phyloP scores from a whole-genome alignment of 2,888 invertebrate species.

The Halictus ligatus region DNA sequence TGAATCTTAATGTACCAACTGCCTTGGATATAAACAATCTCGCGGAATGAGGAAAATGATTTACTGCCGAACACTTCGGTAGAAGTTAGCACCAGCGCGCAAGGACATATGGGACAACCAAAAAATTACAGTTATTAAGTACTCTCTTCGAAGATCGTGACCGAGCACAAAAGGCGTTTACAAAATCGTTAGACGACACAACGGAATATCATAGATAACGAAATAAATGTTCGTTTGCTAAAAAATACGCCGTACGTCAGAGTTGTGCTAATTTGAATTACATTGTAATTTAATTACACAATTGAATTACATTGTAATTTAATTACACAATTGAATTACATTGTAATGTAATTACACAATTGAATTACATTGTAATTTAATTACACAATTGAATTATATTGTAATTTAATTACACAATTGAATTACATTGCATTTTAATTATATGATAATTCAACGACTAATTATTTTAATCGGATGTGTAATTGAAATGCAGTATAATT shows the following conservation, averaged over 20 bases:
- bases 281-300: too few species aligned
- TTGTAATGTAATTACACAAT: too few species aligned
- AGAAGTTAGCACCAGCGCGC: background rate
- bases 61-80: background rate
- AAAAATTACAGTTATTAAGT: slow-evolving; percentile 14
- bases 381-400: too few species aligned
- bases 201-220: background rate
- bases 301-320: too few species aligned
- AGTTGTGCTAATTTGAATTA: too few species aligned
- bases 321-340: too few species aligned
- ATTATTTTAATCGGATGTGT: too few species aligned
- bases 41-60: background rate
- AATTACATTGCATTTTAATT: too few species aligned
- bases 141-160: background rate
- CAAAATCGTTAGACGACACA: background rate
- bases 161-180: background rate
- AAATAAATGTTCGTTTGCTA: background rate
- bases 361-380: too few species aligned
- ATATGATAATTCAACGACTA: too few species aligned
- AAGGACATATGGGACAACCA: background rate
- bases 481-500: too few species aligned
- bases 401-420: too few species aligned
- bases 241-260: background rate
- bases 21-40: background rate
- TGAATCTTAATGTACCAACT: background rate